Percentiles rank a stretch among this genome's conserved stretches.
These are phyloP conservation scores for Drosophila kikkawai DNA, from an alignment of 1,140 invertebrate genomes.

Conservation along the genomic window DNA sequence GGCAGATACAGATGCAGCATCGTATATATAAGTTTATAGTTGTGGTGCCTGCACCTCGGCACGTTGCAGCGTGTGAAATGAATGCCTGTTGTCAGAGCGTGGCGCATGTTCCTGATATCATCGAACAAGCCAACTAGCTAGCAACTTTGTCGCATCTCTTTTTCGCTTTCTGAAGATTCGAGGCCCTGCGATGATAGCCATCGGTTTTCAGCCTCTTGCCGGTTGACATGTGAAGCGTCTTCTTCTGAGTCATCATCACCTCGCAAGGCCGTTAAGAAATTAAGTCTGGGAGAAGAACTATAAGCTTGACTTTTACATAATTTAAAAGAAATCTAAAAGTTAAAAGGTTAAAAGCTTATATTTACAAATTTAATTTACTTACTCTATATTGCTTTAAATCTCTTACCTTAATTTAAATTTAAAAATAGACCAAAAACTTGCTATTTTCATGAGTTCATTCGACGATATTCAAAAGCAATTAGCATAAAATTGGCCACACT, in stretches of 20 bases:
- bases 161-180: slow-evolving; percentile 1
- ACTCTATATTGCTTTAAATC: no score
- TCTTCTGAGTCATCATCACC: slow-evolving; percentile 34
- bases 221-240: slow-evolving; percentile 64
- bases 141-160: slow-evolving; percentile 33
- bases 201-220: slow-evolving; percentile 50
- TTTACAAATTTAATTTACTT: background rate
- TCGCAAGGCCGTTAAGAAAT: slow-evolving; percentile 27
- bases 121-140: slow-evolving; percentile 61
- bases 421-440: background rate
- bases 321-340: background rate
- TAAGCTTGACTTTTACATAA: no score
- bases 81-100: slow-evolving; percentile 71
- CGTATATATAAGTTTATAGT: slow-evolving; percentile 1
- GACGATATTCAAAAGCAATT: slow-evolving; percentile 54
- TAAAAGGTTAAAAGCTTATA: background rate
- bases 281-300: background rate
- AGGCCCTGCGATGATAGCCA: slow-evolving; percentile 54
- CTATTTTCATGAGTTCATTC: background rate
- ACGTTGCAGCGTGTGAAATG: slow-evolving; percentile 69
- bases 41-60: slow-evolving; percentile 35
- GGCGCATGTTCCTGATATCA: slow-evolving; percentile 74
- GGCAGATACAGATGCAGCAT: slow-evolving; percentile 15
- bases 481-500: slow-evolving; percentile 50
- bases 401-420: background rate